Percentiles rank a stretch among this genome's conserved stretches.
These are phyloP conservation scores for Hydrochoerus hydrochaeris DNA, from an alignment of 2,113 vertebrate genomes.

Conservation along the genomic window DNA sequence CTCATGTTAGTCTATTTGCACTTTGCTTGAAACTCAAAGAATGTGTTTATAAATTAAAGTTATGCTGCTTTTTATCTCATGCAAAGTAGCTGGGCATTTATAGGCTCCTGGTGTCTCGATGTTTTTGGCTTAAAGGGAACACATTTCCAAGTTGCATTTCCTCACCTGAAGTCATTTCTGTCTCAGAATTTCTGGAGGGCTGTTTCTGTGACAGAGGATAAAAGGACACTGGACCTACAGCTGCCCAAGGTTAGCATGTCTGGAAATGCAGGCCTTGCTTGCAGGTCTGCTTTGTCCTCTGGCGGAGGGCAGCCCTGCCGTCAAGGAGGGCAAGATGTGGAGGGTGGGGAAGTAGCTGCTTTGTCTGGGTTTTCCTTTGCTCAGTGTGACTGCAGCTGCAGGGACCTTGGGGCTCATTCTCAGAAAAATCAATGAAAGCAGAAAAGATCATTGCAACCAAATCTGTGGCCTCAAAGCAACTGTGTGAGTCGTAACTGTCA, in stretches of 20 bases:
- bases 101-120: neutral
- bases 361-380: neutral
- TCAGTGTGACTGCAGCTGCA: neutral
- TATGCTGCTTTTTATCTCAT: neutral
- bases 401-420: neutral
- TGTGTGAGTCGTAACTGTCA: neutral
- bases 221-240: neutral
- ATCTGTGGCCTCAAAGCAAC: fast-evolving
- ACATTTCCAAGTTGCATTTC: neutral
- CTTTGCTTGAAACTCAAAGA: constrained; percentile 21
- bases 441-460: neutral
- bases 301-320: neutral
- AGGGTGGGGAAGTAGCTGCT: neutral
- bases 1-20: neutral
- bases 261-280: neutral
- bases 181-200: constrained; percentile 32
- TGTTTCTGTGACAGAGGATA: neutral
- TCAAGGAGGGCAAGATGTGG: neutral
- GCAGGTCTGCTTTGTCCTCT: neutral
- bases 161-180: constrained; percentile 37
- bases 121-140: neutral
- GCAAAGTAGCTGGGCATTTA: neutral
- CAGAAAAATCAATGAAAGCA: constrained; percentile 37
- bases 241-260: neutral
- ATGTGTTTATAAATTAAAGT: constrained; percentile 47